Evolutionary conservation across 1,140 invertebrate genomes (phyloP).

Genomic region (Aphaenogaster floridana): DNA sequence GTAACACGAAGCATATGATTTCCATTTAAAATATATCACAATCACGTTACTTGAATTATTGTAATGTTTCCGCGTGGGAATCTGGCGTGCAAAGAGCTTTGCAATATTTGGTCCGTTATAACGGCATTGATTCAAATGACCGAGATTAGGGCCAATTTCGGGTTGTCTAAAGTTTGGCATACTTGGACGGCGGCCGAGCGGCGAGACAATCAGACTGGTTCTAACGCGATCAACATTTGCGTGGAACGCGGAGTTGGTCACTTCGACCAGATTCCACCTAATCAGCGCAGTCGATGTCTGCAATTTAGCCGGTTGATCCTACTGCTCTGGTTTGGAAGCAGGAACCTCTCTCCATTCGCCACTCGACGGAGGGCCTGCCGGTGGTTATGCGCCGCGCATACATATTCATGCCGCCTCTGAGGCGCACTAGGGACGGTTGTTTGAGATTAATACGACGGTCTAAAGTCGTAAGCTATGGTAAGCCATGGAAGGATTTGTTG

Average conservation of each 20-base stretch:
- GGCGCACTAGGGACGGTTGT: conserved; percentile 69
- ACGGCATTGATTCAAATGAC: conserved; percentile 46
- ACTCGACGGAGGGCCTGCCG: conserved; percentile 56
- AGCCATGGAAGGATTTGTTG: conserved; percentile 61
- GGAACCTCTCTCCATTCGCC: conserved; percentile 70
- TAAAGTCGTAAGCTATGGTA: conserved; percentile 73
- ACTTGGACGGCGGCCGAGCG: background rate
- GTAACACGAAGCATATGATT: background rate
- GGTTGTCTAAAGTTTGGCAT: conserved; percentile 42
- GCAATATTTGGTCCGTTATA: background rate
- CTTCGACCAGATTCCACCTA: conserved; percentile 65
- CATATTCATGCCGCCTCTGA: conserved; percentile 74
- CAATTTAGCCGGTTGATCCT: conserved; percentile 75
- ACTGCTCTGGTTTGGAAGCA: conserved; percentile 62
- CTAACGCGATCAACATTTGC: conserved; percentile 69
- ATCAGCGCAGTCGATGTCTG: conserved; percentile 69
- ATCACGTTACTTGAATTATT: background rate
- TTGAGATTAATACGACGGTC: conserved; percentile 75
- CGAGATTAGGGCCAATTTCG: conserved; percentile 60
- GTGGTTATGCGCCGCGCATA: conserved; percentile 68
- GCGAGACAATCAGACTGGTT: conserved; percentile 53
- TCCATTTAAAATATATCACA: background rate
- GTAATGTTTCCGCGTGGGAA: background rate
- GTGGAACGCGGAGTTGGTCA: conserved; percentile 67
- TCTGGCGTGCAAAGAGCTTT: background rate